phyloP scores from a whole-genome alignment of 1,140 invertebrate species.

The Oreohelix idahoensis region DNA sequence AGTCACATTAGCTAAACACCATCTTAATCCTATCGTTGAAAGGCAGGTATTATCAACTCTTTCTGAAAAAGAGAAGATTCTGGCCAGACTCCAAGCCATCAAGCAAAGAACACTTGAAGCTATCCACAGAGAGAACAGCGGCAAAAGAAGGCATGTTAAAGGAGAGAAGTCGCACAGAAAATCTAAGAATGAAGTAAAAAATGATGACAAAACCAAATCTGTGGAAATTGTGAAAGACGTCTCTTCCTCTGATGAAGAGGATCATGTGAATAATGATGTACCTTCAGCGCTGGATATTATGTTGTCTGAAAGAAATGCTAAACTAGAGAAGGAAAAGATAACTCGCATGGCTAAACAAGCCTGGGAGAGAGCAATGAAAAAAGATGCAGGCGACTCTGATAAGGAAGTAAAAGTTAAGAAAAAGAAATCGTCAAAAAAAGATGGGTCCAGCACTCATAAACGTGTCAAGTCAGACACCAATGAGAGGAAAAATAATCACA shows the following conservation, averaged over 20 bases:
- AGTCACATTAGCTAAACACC: conserved; percentile 8
- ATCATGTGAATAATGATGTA: neutral
- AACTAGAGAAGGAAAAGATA: conserved; percentile 39
- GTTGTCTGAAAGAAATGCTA: conserved; percentile 28
- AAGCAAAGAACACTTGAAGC: conserved; percentile 36
- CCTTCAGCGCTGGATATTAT: conserved; percentile 34
- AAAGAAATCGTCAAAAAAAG: neutral
- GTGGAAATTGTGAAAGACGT: conserved; percentile 29
- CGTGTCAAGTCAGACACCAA: neutral
- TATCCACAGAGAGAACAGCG: conserved; percentile 23
- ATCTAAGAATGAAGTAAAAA: conserved; percentile 25
- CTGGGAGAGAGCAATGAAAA: conserved; percentile 39
- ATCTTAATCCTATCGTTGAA: conserved; percentile 20
- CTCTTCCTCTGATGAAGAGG: conserved; percentile 10
- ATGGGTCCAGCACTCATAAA: neutral
- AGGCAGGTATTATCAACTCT: neutral
- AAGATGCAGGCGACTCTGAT: conserved; percentile 12
- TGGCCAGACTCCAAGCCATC: conserved; percentile 30
- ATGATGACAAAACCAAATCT: conserved; percentile 35
- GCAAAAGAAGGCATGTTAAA: conserved; percentile 9
- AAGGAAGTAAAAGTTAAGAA: conserved; percentile 5
- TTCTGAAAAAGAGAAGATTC: conserved; percentile 33
- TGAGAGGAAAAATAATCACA: neutral
- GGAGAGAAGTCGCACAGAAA: conserved; percentile 27
- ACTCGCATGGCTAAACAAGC: conserved; percentile 38